Conservation (phyloP, 1,140 invertebrate species). For the Ptiloglossa arizonensis region DNA sequence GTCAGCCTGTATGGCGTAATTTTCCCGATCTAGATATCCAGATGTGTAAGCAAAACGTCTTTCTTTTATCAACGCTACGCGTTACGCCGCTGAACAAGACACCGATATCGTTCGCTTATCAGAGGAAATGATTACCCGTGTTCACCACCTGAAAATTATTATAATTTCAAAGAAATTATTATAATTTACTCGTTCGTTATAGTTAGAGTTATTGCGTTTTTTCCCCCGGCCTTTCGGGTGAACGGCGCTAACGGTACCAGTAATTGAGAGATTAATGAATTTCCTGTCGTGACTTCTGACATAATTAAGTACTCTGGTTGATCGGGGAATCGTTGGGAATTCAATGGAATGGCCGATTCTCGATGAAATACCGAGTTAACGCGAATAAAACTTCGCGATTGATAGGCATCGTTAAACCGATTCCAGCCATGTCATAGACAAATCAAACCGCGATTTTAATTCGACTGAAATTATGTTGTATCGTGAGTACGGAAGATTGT, state of each 20-base stretch:
- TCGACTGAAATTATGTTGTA: slow-evolving; percentile 29
- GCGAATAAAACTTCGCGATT: neutral
- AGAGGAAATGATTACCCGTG: slow-evolving; percentile 18
- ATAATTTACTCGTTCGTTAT: neutral
- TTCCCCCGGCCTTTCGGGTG: neutral
- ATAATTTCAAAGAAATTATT: slow-evolving; percentile 20
- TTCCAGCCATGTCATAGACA: neutral
- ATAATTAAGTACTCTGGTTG: neutral
- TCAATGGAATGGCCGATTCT: neutral
- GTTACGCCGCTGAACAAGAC: slow-evolving; percentile 25
- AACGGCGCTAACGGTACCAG: neutral
- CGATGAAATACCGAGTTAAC: neutral
- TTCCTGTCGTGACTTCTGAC: neutral
- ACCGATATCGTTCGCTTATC: slow-evolving; percentile 38
- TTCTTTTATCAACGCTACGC: slow-evolving; percentile 35
- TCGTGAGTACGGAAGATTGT: neutral
- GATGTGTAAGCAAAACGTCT: slow-evolving; percentile 48
- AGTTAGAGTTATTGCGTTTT: neutral
- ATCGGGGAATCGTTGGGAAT: neutral
- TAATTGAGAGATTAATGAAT: slow-evolving; percentile 7
- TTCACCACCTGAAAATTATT: slow-evolving; percentile 2
- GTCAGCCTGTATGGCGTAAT: slow-evolving; percentile 12
- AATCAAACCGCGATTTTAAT: neutral
- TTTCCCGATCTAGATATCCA: slow-evolving; percentile 38
- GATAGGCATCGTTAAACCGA: neutral